phyloP scores from a whole-genome alignment of 2,797 vertebrate genomes.

The Hyperoplus lanceolatus region DNA sequence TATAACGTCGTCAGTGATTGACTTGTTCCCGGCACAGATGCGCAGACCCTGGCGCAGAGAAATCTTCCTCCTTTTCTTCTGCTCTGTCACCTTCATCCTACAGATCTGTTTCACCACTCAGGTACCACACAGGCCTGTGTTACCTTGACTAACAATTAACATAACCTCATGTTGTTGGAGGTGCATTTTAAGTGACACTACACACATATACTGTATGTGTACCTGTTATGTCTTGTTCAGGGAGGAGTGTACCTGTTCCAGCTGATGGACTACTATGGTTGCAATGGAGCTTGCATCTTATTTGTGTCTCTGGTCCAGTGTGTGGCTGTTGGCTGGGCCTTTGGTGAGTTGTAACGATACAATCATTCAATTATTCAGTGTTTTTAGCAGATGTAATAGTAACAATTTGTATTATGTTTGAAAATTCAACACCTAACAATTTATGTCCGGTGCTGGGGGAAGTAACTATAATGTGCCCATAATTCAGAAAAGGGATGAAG shows the following conservation, averaged over 20 bases:
- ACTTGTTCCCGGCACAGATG: constrained; percentile 70
- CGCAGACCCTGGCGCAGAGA: constrained; percentile 67
- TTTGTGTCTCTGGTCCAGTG: constrained; percentile 87
- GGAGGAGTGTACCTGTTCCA: constrained; percentile 93
- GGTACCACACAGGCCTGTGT: constrained; percentile 42
- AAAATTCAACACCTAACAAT: background rate
- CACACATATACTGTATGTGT: background rate
- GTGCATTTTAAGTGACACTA: background rate
- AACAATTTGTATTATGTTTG: no score
- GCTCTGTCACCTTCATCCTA: constrained; percentile 56
- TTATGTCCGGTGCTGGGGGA: background rate
- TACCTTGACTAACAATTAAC: background rate
- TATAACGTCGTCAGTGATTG: constrained; percentile 70
- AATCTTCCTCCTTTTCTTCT: constrained; percentile 70
- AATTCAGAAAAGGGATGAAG: background rate
- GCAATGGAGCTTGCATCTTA: constrained; percentile 87
- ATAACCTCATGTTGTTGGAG: background rate
- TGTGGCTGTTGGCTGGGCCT: constrained; percentile 72
- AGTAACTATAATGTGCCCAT: background rate
- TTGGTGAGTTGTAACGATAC: constrained; percentile 81
- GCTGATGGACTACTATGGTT: constrained; percentile 90
- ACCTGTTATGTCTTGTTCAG: constrained; percentile 69
- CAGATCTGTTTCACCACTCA: constrained; percentile 71
- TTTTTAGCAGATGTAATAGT: background rate
- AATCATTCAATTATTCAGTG: background rate